A percentile compares a stretch with the other conserved stretches of the same genome.
phyloP scores from a whole-genome alignment of 1,140 invertebrate genomes.

The Drosophila pachea region DNA sequence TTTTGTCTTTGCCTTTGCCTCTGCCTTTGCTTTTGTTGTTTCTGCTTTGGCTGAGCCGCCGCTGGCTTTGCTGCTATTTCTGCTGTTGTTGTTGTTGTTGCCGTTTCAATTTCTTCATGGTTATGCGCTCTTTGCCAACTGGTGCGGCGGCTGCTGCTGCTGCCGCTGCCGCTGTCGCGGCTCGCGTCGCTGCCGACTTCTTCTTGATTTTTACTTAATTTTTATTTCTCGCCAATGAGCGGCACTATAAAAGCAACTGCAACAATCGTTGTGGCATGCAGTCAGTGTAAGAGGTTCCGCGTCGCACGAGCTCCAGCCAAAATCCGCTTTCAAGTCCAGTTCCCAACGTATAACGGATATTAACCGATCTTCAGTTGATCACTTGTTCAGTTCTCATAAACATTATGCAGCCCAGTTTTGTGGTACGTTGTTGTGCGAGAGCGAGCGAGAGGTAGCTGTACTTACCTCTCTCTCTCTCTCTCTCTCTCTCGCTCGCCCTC shows the following conservation, averaged over 20 bases:
- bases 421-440: constrained; percentile 59
- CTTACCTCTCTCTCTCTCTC: no score
- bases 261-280: constrained; percentile 75
- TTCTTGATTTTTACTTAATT: constrained; percentile 71
- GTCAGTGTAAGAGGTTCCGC: constrained; percentile 73
- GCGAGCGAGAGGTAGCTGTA: no score
- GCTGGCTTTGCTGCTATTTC: not conserved
- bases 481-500: no score
- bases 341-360: constrained; percentile 18
- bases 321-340: constrained; percentile 19
- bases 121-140: constrained; percentile 72
- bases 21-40: constrained; percentile 20
- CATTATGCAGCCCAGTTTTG: constrained; percentile 76
- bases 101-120: constrained; percentile 71
- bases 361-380: constrained; percentile 11
- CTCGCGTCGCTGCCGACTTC: constrained; percentile 32
- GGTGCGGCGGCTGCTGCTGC: constrained; percentile 13
- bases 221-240: constrained; percentile 71
- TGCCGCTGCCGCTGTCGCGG: not conserved
- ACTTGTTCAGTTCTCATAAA: not conserved
- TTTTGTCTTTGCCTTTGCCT: constrained; percentile 17
- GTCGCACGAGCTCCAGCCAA: constrained; percentile 62
- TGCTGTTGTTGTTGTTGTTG: constrained; percentile 36
- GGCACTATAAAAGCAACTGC: constrained; percentile 78
- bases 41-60: constrained; percentile 19